phyloP scores from a whole-genome alignment of 2,888 invertebrate genomes.

The Campoplex capitator region DNA sequence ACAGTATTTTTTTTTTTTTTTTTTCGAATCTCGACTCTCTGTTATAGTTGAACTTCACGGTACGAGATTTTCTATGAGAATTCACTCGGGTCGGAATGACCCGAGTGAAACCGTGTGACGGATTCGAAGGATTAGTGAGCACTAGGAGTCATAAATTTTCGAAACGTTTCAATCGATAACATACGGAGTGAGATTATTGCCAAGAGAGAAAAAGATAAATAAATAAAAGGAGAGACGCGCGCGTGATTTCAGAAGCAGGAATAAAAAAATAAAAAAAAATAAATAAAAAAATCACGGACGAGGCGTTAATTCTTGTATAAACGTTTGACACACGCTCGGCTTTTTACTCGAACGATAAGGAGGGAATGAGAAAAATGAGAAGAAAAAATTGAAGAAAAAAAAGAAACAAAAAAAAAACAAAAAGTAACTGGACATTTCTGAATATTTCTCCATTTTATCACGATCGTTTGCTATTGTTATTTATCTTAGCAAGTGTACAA shows the following conservation, averaged over 20 bases:
- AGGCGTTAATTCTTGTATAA: constrained; percentile 68
- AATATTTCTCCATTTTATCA: constrained; percentile 56
- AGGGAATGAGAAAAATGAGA: constrained; percentile 1
- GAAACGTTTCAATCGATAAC: constrained; percentile 24
- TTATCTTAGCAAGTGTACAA: constrained; percentile 23
- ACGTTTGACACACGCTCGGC: constrained; percentile 58
- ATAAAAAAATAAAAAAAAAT: constrained; percentile 6
- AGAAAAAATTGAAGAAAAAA: no score
- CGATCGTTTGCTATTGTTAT: constrained; percentile 57
- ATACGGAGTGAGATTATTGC: background rate
- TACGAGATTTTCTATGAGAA: background rate
- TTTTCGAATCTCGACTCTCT: no score
- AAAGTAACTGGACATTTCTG: constrained; percentile 46
- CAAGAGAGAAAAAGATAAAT: background rate
- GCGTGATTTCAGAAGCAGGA: constrained; percentile 57
- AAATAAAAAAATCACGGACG: constrained; percentile 57
- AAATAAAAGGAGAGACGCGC: background rate
- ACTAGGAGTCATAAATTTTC: constrained; percentile 18
- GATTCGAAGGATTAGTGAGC: background rate
- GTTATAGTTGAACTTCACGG: background rate
- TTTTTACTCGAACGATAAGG: constrained; percentile 10
- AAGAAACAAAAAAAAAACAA: no score
- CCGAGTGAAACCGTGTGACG: background rate
- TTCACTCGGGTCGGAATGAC: background rate
- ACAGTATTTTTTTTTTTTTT: no score